phyloP scores from a whole-genome alignment of 1,140 invertebrate genomes.

The Copidosoma floridanum region DNA sequence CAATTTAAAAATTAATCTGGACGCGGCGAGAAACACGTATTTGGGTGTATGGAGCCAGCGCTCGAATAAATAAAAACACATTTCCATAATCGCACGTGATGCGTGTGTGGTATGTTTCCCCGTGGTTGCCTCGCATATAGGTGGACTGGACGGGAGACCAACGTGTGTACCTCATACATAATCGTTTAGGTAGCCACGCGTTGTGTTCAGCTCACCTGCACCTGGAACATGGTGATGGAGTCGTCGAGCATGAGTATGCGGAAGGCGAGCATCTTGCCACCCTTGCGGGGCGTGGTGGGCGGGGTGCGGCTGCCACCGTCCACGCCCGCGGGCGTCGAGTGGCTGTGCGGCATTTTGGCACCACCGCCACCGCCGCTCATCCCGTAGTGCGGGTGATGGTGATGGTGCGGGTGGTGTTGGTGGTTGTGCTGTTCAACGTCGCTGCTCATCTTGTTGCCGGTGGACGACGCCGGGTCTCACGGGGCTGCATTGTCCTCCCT shows the following conservation, averaged over 20 bases:
- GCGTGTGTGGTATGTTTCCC: neutral
- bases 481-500: neutral
- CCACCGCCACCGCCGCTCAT: conserved; percentile 46
- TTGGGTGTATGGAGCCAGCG: neutral
- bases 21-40: too few relatives aligned
- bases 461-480: neutral
- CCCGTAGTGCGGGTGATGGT: conserved; percentile 28
- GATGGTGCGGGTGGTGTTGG: too few relatives aligned
- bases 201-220: conserved; percentile 84
- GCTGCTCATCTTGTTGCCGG: neutral
- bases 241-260: conserved; percentile 86
- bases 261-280: conserved; percentile 83
- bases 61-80: neutral
- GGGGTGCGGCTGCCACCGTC: conserved; percentile 70
- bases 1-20: conserved; percentile 1
- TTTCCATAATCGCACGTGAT: neutral
- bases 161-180: too few relatives aligned
- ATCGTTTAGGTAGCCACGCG: too few relatives aligned
- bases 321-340: conserved; percentile 78
- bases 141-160: too few relatives aligned
- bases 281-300: conserved; percentile 71
- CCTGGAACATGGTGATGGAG: conserved; percentile 85
- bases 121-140: neutral
- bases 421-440: neutral
- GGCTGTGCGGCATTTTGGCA: conserved; percentile 75